Evolutionary conservation across 2,797 vertebrate genomes (phyloP), one percentile per base, ranked within the genome.

Genomic region (Sorex maritimensis): DNA sequence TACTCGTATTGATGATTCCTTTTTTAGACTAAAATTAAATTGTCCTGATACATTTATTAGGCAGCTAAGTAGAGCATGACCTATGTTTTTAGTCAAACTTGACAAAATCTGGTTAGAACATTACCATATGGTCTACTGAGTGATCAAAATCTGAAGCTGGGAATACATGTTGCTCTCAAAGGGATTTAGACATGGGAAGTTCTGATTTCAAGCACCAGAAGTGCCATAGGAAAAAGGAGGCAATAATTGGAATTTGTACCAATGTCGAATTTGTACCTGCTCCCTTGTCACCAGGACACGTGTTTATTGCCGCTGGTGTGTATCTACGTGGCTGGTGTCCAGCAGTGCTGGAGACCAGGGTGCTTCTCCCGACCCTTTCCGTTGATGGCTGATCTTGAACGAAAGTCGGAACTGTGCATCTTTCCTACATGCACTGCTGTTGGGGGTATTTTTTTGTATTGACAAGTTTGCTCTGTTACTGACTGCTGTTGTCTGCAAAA

Each of bases 1-100:
- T 1, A 58, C 14, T 72, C 63, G n/a, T 94, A 95, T 46, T 2
- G 73, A 94, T 92, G 58, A 86, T 87, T 94, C 90, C 58, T 89
- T 88, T 87, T 91, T 82, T 65, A 61, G 52, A 46, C 24, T 65
- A 75, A 89, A 92, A 79, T 91, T 84, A 87, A 82, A 44, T 91
- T 46, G 34, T 75, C 26, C 6, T 83, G 77, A 74, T 28, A 77
- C 38, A 73, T 9, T 93, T 87, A 15, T 77, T 92, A 24, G 63
- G 71, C 38, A 34, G 21, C n/a, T 38, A 44, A 63, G 17, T 80
- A 69, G 73, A 89, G 13, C 0, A 26, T 23, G 87, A 55, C 41
- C 38, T 87, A 28, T 81, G 41, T 88, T 13, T 85, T 84, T 67
- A 52, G 58, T 65, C 55, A 92, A 93, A 74, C 4, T 49, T 82